phyloP scores from a whole-genome alignment of 2,888 invertebrate species.

The Lamellibrachia columna region DNA sequence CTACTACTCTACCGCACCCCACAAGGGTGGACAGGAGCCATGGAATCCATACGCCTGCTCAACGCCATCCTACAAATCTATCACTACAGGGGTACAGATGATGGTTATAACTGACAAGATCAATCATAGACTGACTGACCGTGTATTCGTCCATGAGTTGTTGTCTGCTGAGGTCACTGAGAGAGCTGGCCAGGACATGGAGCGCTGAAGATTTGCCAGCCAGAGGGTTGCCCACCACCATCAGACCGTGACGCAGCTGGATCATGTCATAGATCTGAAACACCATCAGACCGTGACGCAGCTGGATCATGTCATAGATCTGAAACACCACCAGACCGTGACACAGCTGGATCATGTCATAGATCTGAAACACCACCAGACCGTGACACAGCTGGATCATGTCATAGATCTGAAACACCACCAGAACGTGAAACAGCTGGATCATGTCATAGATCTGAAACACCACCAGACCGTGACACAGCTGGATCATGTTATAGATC shows the following conservation, averaged over 20 bases:
- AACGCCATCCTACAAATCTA: too few species aligned
- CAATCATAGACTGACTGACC: slow-evolving; percentile 24
- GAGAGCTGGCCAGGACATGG: slow-evolving; percentile 53
- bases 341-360: background rate
- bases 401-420: background rate
- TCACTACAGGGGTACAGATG: too few species aligned
- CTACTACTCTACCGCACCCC: too few species aligned
- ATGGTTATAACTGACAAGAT: too few species aligned
- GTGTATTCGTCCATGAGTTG: slow-evolving; percentile 57
- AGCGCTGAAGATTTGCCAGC: slow-evolving; percentile 64
- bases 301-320: background rate
- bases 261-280: slow-evolving; percentile 65
- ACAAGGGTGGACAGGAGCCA: too few species aligned
- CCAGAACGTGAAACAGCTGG: too few species aligned
- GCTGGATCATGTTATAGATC: background rate
- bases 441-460: too few species aligned
- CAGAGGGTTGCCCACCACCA: slow-evolving; percentile 65
- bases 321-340: background rate
- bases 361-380: background rate
- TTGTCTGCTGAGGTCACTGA: slow-evolving; percentile 51
- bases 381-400: background rate
- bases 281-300: background rate
- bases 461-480: background rate
- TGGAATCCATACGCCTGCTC: too few species aligned
- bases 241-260: slow-evolving; percentile 64